These are phyloP conservation scores for Microplitis mediator DNA, from an alignment of 1,140 invertebrate genomes.

Conservation along the genomic window DNA sequence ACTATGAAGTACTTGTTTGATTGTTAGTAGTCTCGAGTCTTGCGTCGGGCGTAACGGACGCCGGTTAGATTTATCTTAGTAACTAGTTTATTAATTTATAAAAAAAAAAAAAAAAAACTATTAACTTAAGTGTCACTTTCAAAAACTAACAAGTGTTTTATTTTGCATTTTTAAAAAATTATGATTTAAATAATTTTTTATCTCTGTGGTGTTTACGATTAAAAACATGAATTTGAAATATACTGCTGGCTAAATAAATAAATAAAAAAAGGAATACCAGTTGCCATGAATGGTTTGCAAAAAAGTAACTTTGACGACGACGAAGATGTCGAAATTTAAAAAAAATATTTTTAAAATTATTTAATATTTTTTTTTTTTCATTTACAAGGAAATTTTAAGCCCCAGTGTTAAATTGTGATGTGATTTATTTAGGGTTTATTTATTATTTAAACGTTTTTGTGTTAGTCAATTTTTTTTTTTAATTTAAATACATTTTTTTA, in stretches of 20 bases:
- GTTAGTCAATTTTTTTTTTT: background rate
- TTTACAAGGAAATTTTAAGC: too few relatives aligned
- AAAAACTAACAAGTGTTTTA: too few relatives aligned
- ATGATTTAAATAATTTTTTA: too few relatives aligned
- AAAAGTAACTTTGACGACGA: background rate
- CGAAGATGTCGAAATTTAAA: background rate
- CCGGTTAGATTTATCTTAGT: background rate
- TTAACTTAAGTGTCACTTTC: background rate
- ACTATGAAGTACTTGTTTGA: background rate
- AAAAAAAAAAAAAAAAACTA: background rate
- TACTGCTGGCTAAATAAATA: background rate
- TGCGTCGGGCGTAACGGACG: slow-evolving; percentile 15
- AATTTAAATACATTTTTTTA: background rate
- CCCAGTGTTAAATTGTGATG: too few relatives aligned
- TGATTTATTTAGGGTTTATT: background rate
- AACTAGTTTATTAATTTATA: background rate
- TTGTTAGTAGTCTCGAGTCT: slow-evolving; percentile 18
- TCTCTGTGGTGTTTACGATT: background rate
- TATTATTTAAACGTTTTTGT: background rate
- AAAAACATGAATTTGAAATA: background rate
- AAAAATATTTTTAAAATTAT: background rate
- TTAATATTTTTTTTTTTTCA: too few relatives aligned
- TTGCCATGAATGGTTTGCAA: background rate
- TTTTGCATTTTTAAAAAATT: too few relatives aligned
- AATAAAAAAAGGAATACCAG: background rate